Evolutionary conservation across 1,140 invertebrate genomes (phyloP).

Genomic region (Listronotus oregonensis): DNA sequence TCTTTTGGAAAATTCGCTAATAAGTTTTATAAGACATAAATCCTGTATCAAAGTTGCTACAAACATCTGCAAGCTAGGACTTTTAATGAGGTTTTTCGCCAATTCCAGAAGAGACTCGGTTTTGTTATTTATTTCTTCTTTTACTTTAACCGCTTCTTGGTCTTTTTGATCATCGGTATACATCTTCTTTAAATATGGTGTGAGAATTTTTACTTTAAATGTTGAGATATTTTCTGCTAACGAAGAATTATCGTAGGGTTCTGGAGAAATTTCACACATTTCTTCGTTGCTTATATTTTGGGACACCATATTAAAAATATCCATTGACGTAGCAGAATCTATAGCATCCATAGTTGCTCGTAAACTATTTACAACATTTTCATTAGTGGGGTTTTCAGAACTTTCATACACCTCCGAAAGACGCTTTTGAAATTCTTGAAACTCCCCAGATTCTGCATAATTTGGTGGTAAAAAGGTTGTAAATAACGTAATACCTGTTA

Average conservation of each 20-base stretch:
- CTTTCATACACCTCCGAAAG: conserved; percentile 12
- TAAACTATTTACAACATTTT: conserved; percentile 18
- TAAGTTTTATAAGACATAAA: conserved; percentile 34
- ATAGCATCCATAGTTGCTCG: background rate
- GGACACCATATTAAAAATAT: background rate
- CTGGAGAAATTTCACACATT: conserved; percentile 8
- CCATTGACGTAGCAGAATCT: background rate
- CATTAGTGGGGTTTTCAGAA: conserved; percentile 4
- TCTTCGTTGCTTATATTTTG: conserved; percentile 1
- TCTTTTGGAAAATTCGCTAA: conserved; percentile 28
- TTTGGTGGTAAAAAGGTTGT: conserved; percentile 18
- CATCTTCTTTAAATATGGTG: conserved; percentile 15
- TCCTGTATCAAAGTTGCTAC: conserved; percentile 34
- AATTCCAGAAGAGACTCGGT: background rate
- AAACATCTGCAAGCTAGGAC: conserved; percentile 30
- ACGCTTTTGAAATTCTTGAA: conserved; percentile 9
- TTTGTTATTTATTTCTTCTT: conserved; percentile 5
- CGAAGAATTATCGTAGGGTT: conserved; percentile 4
- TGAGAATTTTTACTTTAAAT: background rate
- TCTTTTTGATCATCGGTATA: conserved; percentile 1
- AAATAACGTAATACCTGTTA: conserved; percentile 25
- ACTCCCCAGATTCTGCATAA: conserved; percentile 6
- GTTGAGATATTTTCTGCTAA: background rate
- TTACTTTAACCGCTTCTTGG: background rate
- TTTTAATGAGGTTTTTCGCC: conserved; percentile 20